A percentile compares a stretch with the other conserved stretches of the same genome.
Evolutionary conservation across 1,140 invertebrate genomes (phyloP).

Genomic region (Centruroides sculpturatus): DNA sequence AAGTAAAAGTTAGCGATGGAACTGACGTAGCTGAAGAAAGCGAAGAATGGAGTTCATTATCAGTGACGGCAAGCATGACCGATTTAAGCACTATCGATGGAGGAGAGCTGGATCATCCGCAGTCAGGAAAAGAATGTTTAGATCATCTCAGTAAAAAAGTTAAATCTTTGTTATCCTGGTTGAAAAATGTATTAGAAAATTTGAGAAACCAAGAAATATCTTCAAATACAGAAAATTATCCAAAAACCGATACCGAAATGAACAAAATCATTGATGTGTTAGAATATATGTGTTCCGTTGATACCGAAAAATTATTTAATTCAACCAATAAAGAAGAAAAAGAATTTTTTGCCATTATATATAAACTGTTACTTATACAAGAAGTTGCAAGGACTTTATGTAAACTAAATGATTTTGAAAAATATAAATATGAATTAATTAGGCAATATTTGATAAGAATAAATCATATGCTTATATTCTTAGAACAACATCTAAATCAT

Average conservation of each 20-base stretch:
- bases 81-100: conserved; percentile 4
- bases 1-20: not conserved
- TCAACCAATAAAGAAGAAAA: too few relatives aligned
- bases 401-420: conserved; percentile 12
- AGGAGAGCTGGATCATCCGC: not conserved
- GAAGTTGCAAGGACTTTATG: conserved; percentile 7
- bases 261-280: too few relatives aligned
- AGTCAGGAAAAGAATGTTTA: conserved; percentile 4
- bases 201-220: not conserved
- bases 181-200: conserved; percentile 7
- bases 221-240: too few relatives aligned
- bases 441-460: conserved; percentile 7
- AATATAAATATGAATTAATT: conserved; percentile 7
- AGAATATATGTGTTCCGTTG: too few relatives aligned
- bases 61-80: conserved; percentile 12
- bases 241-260: too few relatives aligned
- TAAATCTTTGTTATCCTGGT: conserved; percentile 4
- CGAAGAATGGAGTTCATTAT: conserved; percentile 15
- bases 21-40: not conserved
- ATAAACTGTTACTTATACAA: conserved; percentile 9
- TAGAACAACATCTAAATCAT: not conserved
- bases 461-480: conserved; percentile 2
- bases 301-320: too few relatives aligned
- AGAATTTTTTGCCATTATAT: not conserved
- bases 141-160: conserved; percentile 7